These are phyloP conservation scores for Agrochola lychnidis DNA, from an alignment of 2,888 invertebrate species.

Conservation along the genomic window DNA sequence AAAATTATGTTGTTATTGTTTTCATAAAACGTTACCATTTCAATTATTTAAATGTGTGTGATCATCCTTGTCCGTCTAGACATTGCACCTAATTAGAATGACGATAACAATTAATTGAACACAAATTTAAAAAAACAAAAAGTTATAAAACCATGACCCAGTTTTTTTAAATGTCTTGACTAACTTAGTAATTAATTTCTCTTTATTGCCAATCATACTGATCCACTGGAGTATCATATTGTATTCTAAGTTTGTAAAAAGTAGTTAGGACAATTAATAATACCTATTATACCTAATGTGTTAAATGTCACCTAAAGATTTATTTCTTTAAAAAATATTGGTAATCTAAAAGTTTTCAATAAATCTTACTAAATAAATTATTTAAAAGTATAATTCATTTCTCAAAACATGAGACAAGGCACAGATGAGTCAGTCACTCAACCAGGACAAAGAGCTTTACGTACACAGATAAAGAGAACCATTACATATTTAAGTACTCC, in stretches of 20 bases:
- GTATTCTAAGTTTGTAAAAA: neutral
- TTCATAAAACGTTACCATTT: conserved; percentile 13
- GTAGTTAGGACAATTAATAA: neutral
- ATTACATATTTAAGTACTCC: conserved; percentile 51
- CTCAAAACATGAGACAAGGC: conserved; percentile 19
- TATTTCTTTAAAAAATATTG: neutral
- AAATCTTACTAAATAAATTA: neutral
- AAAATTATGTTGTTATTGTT: conserved; percentile 17
- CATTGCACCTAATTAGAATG: neutral
- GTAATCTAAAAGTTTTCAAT: neutral
- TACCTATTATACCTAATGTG: neutral
- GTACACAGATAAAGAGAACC: conserved; percentile 59
- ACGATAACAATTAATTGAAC: conserved; percentile 10
- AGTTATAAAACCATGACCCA: conserved; percentile 58
- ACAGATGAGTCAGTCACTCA: conserved; percentile 54
- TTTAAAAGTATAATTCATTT: conserved; percentile 7
- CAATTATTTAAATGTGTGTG: neutral
- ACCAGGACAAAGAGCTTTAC: conserved; percentile 58
- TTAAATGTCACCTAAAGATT: neutral
- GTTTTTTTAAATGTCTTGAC: conserved; percentile 45
- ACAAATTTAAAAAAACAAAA: neutral
- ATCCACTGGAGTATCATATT: neutral
- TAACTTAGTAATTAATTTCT: conserved; percentile 34
- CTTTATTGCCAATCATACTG: conserved; percentile 20
- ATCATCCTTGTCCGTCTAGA: neutral